These are phyloP conservation scores for Melanostoma scalare DNA, from an alignment of 2,888 invertebrate species.

Conservation along the genomic window DNA sequence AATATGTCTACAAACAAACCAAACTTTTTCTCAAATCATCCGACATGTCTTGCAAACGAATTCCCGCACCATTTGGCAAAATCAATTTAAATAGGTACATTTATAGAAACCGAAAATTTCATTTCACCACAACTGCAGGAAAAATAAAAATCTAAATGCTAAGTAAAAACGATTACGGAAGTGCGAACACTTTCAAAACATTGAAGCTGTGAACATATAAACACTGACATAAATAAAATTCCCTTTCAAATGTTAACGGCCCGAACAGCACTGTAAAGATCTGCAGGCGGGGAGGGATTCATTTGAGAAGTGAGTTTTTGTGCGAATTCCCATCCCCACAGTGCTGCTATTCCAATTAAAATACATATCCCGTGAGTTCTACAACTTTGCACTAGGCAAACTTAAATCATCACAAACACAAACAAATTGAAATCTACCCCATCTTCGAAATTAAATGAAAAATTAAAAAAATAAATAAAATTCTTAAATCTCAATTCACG, in stretches of 20 bases:
- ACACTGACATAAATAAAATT: constrained; percentile 48
- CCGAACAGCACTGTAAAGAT: constrained; percentile 14
- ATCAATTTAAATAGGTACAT: constrained; percentile 1
- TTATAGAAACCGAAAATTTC: background rate
- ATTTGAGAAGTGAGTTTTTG: constrained; percentile 34
- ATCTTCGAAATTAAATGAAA: constrained; percentile 52
- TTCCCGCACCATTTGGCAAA: background rate
- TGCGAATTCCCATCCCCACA: constrained; percentile 60
- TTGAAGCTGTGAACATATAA: constrained; percentile 45
- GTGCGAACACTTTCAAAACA: constrained; percentile 25
- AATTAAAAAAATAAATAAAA: constrained; percentile 8
- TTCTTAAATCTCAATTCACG: constrained; percentile 67
- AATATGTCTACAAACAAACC: too few species aligned
- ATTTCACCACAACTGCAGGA: background rate
- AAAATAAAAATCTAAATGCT: background rate
- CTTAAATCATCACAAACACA: constrained; percentile 18
- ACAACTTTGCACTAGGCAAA: background rate
- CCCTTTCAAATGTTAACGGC: constrained; percentile 57
- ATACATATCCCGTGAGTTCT: constrained; percentile 63
- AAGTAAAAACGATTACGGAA: constrained; percentile 31
- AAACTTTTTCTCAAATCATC: too few species aligned
- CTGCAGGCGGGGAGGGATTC: constrained; percentile 11
- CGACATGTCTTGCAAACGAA: constrained; percentile 4
- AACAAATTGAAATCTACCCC: constrained; percentile 54
- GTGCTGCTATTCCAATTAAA: constrained; percentile 66